Conservation (phyloP, 2,888 invertebrate species). For the Odontothrips loti region DNA sequence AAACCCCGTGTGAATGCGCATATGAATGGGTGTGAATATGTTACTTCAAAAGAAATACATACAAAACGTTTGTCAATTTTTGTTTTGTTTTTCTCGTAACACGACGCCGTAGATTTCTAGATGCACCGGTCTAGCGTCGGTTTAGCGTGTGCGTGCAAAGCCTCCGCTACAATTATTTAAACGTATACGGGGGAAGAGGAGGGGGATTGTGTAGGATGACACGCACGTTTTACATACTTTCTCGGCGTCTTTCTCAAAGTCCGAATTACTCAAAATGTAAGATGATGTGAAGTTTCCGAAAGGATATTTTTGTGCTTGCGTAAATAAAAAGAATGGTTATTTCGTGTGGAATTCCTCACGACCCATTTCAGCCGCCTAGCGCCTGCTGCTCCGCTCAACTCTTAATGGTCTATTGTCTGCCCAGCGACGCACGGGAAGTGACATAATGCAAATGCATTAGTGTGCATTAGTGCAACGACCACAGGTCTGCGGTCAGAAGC, state of each 20-base stretch:
- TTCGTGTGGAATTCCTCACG: neutral
- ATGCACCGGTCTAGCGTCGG: neutral
- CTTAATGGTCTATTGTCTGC: too few species aligned
- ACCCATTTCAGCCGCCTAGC: neutral
- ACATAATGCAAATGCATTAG: neutral
- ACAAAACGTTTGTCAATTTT: neutral
- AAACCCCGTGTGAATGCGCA: neutral
- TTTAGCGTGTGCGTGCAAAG: neutral
- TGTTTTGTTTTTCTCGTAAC: neutral
- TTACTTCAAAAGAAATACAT: neutral
- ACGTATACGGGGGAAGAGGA: neutral
- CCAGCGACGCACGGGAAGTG: neutral
- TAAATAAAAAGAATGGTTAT: neutral
- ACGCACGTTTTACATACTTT: neutral
- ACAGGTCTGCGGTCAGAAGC: neutral
- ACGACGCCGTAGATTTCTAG: neutral
- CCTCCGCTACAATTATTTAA: neutral
- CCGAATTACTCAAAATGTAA: neutral
- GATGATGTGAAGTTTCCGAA: neutral
- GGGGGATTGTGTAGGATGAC: neutral
- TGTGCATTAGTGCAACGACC: neutral
- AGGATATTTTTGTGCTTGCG: slow-evolving; percentile 21
- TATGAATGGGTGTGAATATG: neutral
- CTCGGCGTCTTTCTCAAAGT: neutral
- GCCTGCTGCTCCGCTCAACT: neutral